Evolutionary conservation across 2,888 invertebrate species (phyloP).

Genomic region (Mechanitis messenoides): DNA sequence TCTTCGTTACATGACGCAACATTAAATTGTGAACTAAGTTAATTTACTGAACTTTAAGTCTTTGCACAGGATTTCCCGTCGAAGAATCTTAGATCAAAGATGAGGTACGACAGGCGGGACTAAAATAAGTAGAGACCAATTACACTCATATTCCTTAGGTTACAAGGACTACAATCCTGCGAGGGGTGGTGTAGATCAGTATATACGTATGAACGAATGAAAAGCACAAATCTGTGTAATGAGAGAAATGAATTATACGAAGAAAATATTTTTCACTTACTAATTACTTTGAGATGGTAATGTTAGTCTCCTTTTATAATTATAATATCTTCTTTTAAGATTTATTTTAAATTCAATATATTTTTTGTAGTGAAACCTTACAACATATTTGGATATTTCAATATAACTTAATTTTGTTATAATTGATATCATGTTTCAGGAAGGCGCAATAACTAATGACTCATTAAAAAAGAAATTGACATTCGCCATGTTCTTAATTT

Average conservation of each 20-base stretch:
- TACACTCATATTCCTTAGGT: not conserved
- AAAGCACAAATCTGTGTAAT: constrained; percentile 29
- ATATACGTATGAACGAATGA: constrained; percentile 23
- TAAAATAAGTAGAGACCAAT: constrained; percentile 7
- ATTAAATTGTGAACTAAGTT: constrained; percentile 28
- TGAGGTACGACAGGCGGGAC: constrained; percentile 16
- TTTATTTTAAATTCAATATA: too few species aligned
- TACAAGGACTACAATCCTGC: constrained; percentile 4
- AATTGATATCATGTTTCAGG: too few species aligned
- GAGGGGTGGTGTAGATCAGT: not conserved
- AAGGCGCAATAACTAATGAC: not conserved
- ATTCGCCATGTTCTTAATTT: not conserved
- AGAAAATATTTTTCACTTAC: constrained; percentile 23
- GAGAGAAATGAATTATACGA: constrained; percentile 26
- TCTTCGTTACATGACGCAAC: constrained; percentile 19
- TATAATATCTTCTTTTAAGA: too few species aligned
- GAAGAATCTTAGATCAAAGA: constrained; percentile 36
- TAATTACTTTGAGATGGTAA: constrained; percentile 18
- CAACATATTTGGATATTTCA: not conserved
- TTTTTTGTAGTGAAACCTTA: not conserved
- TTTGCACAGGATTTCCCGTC: constrained; percentile 36
- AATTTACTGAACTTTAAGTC: constrained; percentile 32
- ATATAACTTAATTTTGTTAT: too few species aligned
- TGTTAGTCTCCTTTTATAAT: not conserved
- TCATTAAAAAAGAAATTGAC: not conserved